A percentile compares a stretch with the other conserved stretches of the same genome.
These are phyloP conservation scores for Erannis defoliaria DNA, from an alignment of 2,888 invertebrate species.

Conservation along the genomic window DNA sequence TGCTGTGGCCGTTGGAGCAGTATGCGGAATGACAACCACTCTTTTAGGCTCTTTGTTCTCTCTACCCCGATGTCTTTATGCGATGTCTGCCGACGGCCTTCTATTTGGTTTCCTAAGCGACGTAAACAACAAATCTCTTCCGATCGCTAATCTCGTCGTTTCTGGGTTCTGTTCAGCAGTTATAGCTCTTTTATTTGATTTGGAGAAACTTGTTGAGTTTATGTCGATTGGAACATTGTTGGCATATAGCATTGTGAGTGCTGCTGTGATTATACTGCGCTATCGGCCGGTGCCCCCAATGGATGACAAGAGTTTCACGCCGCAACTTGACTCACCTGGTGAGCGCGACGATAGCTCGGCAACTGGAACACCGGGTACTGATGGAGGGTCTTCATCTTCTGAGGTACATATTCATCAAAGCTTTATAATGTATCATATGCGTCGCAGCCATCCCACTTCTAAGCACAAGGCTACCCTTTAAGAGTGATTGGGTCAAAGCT, in stretches of 20 bases:
- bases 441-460: too few relatives aligned
- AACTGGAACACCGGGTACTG: constrained; percentile 87
- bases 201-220: constrained; percentile 96
- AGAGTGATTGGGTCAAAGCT: too few relatives aligned
- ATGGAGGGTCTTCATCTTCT: constrained; percentile 86
- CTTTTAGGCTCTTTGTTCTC: constrained; percentile 95
- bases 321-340: constrained; percentile 84
- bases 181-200: constrained; percentile 94
- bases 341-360: constrained; percentile 88
- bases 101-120: constrained; percentile 93
- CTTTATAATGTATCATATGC: too few relatives aligned
- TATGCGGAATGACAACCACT: constrained; percentile 97
- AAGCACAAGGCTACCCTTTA: too few relatives aligned
- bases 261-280: constrained; percentile 94
- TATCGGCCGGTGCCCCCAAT: constrained; percentile 88
- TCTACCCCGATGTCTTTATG: constrained; percentile 94
- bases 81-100: constrained; percentile 96
- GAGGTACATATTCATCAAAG: constrained; percentile 64
- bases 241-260: constrained; percentile 97
- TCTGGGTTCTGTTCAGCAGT: constrained; percentile 92
- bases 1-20: constrained; percentile 93
- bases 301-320: constrained; percentile 80
- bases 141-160: constrained; percentile 91
- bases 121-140: constrained; percentile 92
- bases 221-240: constrained; percentile 97